Evolutionary conservation across 2,113 vertebrate genomes (phyloP), one percentile per base, ranked within the genome.

Genomic region (Zosterops hypoxanthus): DNA sequence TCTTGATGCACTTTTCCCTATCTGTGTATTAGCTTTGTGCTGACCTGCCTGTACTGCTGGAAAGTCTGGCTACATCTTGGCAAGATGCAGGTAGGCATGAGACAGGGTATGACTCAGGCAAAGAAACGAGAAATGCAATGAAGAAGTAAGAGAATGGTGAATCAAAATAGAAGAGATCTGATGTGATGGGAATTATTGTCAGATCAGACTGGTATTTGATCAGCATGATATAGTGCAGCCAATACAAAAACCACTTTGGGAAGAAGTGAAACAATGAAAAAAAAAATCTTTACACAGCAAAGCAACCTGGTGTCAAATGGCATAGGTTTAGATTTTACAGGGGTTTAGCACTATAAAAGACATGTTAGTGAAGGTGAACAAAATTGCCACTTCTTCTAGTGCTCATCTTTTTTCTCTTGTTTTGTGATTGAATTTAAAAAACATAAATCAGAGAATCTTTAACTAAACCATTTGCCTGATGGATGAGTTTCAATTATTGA

Each of bases 301-400:
- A 36, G 16, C 8, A 86, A 33, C 6, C 11, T 12, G 7, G 3
- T 50, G 3, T 12, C 9, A 19, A 75, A 85, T 41, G 6, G 53
- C 8, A 53, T 5, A 64, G 8, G 3, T 7, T 60, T 53, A 44
- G 8, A 36, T 10, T 21, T 75, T 34, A 33, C 8, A 52, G 2
- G 6, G 1, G 4, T 89, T 64, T 55, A 68, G 6, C 12, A 50
- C 21, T 59, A 11, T 26, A 46, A 42, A 70, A 82, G 17, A 19
- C 9, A 14, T 5, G 2, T 44, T 29, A 55, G 5, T 36, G 12
- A 72, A 24, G 3, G 3, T 33, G 46, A 52, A 55, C 0, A 83
- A 60, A 72, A 64, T 10, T 50, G 2, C 1, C 52, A 18, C 5
- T 11, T 61, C 49, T 76, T 79, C 41, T n/a, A 16, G 6, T 34